phyloP scores from a whole-genome alignment of 2,113 vertebrate species.

The Pleuronectes platessa region DNA sequence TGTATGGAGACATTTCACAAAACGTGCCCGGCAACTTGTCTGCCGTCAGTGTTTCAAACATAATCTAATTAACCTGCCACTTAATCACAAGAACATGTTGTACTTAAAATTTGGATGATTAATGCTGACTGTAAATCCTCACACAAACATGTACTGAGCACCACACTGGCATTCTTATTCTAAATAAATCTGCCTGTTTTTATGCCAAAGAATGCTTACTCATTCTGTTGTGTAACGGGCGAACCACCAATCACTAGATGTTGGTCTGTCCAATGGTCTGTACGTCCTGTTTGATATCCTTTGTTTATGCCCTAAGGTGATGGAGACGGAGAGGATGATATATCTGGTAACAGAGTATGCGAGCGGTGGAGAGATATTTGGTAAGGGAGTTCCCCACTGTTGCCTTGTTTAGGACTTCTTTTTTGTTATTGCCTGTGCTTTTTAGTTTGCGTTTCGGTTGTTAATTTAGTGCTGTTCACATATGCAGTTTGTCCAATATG shows the following conservation, averaged over 20 bases:
- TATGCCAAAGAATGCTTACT: slow-evolving; percentile 50
- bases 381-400: slow-evolving; percentile 81
- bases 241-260: slow-evolving; percentile 38
- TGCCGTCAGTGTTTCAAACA: no score
- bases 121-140: not conserved
- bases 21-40: no score
- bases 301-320: slow-evolving; percentile 86
- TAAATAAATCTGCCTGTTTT: slow-evolving; percentile 28
- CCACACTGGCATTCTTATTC: slow-evolving; percentile 7
- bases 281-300: slow-evolving; percentile 10
- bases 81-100: not conserved
- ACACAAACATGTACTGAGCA: not conserved
- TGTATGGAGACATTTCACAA: not conserved
- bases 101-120: not conserved
- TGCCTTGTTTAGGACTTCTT: not conserved
- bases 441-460: not conserved
- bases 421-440: not conserved
- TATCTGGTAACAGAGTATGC: slow-evolving; percentile 99
- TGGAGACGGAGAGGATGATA: slow-evolving; percentile 99
- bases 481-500: no score
- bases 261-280: slow-evolving; percentile 60
- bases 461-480: no score
- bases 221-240: slow-evolving; percentile 55
- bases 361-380: slow-evolving; percentile 99
- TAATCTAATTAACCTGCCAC: not conserved